phyloP scores from a whole-genome alignment of 2,888 invertebrate genomes.

The Creontiades dilutus region DNA sequence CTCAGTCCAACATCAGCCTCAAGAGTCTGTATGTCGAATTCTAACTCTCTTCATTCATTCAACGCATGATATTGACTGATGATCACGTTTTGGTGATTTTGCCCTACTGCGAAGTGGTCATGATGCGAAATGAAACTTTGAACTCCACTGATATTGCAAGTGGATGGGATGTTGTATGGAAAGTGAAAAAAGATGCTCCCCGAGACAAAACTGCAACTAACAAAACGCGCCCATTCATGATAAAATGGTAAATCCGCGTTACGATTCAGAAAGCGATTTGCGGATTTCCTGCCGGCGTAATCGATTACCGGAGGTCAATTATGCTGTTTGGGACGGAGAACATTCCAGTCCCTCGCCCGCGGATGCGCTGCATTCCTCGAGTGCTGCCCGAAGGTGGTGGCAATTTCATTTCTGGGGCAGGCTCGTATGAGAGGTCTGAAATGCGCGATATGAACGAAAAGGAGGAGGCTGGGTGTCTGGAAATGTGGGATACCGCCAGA shows the following conservation, averaged over 20 bases:
- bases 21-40: too few relatives aligned
- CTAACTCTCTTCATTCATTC: too few relatives aligned
- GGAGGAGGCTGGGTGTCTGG: neutral
- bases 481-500: conserved; percentile 12
- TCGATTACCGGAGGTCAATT: neutral
- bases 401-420: neutral
- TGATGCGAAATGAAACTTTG: too few relatives aligned
- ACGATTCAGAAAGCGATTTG: neutral
- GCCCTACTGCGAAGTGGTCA: too few relatives aligned
- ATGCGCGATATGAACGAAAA: neutral
- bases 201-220: too few relatives aligned
- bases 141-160: too few relatives aligned
- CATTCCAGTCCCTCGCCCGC: neutral
- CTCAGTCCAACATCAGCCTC: too few relatives aligned
- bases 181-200: too few relatives aligned
- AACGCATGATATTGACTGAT: too few relatives aligned
- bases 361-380: neutral
- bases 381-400: neutral
- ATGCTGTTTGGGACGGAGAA: neutral
- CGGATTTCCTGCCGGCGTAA: neutral
- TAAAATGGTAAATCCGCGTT: neutral
- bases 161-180: too few relatives aligned
- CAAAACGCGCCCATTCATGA: too few relatives aligned
- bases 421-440: neutral
- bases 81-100: too few relatives aligned